These are phyloP conservation scores for Perca fluviatilis DNA, from an alignment of 2,113 vertebrate species.

Conservation along the genomic window DNA sequence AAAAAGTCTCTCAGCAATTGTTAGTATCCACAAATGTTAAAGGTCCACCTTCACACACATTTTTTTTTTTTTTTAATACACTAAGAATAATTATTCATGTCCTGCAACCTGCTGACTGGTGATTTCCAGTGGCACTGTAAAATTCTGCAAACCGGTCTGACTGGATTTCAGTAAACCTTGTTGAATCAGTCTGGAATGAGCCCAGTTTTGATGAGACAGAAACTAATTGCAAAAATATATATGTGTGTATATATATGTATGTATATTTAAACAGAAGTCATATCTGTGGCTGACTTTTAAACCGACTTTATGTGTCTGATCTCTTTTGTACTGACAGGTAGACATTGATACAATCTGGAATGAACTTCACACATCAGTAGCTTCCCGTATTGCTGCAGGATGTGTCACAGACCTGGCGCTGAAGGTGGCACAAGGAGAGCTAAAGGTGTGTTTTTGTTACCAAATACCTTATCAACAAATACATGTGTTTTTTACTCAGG, in stretches of 20 bases:
- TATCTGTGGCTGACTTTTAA: neutral
- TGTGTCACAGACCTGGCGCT: constrained; percentile 93
- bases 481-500: neutral
- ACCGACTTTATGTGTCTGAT: constrained; percentile 4
- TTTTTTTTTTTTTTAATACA: neutral
- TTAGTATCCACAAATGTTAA: neutral
- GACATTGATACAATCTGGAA: constrained; percentile 97
- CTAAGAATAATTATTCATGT: neutral
- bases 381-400: constrained; percentile 90
- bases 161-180: neutral
- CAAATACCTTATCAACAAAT: constrained; percentile 8
- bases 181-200: neutral
- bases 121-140: neutral
- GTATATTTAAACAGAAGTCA: no score
- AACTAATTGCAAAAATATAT: neutral
- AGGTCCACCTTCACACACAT: neutral
- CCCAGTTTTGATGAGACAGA: neutral
- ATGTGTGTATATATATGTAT: no score
- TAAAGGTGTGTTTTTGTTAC: constrained; percentile 85
- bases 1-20: neutral
- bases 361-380: constrained; percentile 92
- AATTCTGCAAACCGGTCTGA: neutral
- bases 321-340: constrained; percentile 83
- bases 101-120: constrained; percentile 1
- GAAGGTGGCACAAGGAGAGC: constrained; percentile 90